Percentiles rank a stretch among this genome's conserved stretches.
Evolutionary conservation across 1,140 invertebrate genomes (phyloP).

Genomic region (Hormaphis cornu): DNA sequence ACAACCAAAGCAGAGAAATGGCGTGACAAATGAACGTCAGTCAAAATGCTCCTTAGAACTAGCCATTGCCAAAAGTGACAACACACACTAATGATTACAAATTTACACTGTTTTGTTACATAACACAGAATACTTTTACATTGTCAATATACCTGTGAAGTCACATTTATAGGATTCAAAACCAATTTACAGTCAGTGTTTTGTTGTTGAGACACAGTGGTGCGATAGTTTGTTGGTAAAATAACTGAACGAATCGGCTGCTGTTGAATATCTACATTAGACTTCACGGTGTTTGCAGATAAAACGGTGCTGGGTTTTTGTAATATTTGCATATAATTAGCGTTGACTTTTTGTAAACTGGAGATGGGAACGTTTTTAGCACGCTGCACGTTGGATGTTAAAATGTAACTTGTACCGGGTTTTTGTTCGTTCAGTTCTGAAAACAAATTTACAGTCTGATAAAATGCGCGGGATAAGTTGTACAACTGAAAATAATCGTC

Average conservation of each 20-base stretch:
- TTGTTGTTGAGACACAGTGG: neutral
- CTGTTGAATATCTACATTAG: slow-evolving; percentile 3
- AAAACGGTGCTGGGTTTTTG: neutral
- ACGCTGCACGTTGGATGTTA: neutral
- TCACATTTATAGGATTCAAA: neutral
- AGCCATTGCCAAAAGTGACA: too few relatives aligned
- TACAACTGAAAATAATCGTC: too few relatives aligned
- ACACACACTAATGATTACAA: too few relatives aligned
- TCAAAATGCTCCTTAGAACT: too few relatives aligned
- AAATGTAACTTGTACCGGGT: neutral
- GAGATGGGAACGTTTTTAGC: slow-evolving; percentile 10
- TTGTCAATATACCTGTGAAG: neutral
- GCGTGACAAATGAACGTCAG: too few relatives aligned
- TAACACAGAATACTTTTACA: neutral
- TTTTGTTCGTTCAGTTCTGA: slow-evolving; percentile 10
- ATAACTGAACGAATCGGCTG: slow-evolving; percentile 8
- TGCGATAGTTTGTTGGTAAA: slow-evolving; percentile 10
- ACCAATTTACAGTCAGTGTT: slow-evolving; percentile 8
- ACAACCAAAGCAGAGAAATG: too few relatives aligned
- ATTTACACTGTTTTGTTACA: too few relatives aligned
- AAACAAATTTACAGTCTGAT: neutral
- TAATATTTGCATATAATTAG: slow-evolving; percentile 26
- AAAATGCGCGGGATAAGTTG: too few relatives aligned
- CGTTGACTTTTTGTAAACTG: slow-evolving; percentile 2
- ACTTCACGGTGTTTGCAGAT: neutral